Conservation (phyloP, 2,113 vertebrate genomes). For the Notechis scutatus region DNA sequence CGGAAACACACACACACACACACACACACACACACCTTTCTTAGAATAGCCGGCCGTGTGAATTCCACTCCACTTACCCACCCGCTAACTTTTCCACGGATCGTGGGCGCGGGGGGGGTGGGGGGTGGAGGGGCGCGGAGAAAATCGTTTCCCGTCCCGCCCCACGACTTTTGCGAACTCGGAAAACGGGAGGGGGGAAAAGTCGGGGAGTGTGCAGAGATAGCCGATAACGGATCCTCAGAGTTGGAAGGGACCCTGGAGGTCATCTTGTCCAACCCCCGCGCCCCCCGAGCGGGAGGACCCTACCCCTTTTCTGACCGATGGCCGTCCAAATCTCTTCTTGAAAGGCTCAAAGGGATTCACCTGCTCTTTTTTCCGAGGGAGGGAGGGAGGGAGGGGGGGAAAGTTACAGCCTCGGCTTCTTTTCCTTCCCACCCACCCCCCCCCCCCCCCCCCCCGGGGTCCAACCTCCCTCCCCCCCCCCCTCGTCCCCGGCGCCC, state of each 20-base stretch:
- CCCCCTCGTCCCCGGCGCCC: background rate
- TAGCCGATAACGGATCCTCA: background rate
- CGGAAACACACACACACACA: background rate
- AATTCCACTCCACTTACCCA: background rate
- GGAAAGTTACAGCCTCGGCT: background rate
- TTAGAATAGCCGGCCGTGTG: background rate
- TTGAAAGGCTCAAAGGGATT: background rate
- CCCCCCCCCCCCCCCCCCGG: no score
- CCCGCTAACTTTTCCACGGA: background rate
- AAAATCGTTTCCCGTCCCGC: no score
- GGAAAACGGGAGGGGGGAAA: background rate
- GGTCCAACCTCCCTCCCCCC: background rate
- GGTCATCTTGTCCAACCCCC: no score
- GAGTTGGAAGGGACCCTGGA: no score
- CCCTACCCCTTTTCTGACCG: no score
- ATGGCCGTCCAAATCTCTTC: no score
- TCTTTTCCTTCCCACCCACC: background rate
- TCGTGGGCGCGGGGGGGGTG: no score
- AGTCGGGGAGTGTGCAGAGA: background rate
- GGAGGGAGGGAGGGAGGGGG: no score
- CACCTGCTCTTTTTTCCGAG: background rate
- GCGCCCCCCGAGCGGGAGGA: no score
- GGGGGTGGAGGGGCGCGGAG: no score
- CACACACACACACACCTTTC: background rate
- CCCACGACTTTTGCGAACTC: background rate